phyloP scores from a whole-genome alignment of 2,888 invertebrate genomes.

The Clusia tigrina region DNA sequence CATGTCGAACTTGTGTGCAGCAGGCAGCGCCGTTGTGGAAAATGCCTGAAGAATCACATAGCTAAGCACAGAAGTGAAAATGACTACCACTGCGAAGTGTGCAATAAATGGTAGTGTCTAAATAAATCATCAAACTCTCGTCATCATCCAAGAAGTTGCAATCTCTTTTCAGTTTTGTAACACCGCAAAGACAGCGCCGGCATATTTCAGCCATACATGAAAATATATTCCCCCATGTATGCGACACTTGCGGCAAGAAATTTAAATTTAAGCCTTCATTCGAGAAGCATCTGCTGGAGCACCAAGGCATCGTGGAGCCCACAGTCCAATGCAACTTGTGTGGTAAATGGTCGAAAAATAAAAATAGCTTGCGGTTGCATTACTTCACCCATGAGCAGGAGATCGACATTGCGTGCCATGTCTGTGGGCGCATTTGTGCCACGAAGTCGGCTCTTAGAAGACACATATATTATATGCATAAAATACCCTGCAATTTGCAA shows the following conservation, averaged over 20 bases:
- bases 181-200: conserved; percentile 47
- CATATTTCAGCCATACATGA: conserved; percentile 56
- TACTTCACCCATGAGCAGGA: conserved; percentile 46
- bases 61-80: too few species aligned
- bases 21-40: too few species aligned
- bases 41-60: too few species aligned
- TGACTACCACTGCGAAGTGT: too few species aligned
- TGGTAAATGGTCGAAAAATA: conserved; percentile 54
- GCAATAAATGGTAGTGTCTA: too few species aligned
- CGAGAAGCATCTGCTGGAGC: conserved; percentile 48
- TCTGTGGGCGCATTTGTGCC: conserved; percentile 44
- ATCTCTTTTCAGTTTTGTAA: conserved; percentile 47
- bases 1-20: too few species aligned
- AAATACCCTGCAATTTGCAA: conserved; percentile 47
- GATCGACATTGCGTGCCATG: conserved; percentile 42
- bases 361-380: conserved; percentile 48
- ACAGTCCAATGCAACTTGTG: conserved; percentile 52
- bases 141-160: too few species aligned
- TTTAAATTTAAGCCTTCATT: conserved; percentile 57
- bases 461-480: conserved; percentile 55
- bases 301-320: conserved; percentile 52
- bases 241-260: conserved; percentile 55
- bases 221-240: conserved; percentile 50
- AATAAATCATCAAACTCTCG: too few species aligned
- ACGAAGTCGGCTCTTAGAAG: conserved; percentile 50